Percentiles rank a stretch among this genome's conserved stretches.
phyloP scores from a whole-genome alignment of 1,140 invertebrate species.

The Eurosta solidaginis region DNA sequence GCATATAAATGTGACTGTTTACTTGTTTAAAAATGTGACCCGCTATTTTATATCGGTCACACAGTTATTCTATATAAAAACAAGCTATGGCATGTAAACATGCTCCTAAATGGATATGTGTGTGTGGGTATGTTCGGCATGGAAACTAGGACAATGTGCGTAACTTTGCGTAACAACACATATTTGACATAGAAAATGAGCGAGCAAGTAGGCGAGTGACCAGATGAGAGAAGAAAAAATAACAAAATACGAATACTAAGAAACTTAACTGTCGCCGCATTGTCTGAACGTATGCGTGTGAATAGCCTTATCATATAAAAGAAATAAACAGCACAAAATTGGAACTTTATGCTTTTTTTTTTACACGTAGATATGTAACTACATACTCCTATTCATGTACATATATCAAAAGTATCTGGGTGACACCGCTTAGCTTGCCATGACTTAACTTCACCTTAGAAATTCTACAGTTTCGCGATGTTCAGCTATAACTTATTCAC shows the following conservation, averaged over 20 bases:
- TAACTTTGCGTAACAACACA: slow-evolving; percentile 35
- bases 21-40: not conserved
- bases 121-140: slow-evolving; percentile 35
- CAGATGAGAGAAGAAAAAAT: not conserved
- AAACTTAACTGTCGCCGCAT: not conserved
- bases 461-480: too few relatives aligned
- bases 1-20: not conserved
- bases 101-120: slow-evolving; percentile 5
- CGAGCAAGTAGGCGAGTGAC: not conserved
- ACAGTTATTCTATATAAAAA: not conserved
- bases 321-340: not conserved
- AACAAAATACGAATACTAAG: not conserved
- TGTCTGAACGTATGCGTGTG: not conserved
- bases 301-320: slow-evolving; percentile 9
- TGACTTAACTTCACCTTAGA: too few relatives aligned
- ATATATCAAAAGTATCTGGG: too few relatives aligned
- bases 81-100: slow-evolving; percentile 14
- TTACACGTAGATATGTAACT: too few relatives aligned
- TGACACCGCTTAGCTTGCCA: too few relatives aligned
- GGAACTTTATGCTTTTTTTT: too few relatives aligned
- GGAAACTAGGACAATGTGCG: slow-evolving; percentile 59
- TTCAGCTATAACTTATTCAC: too few relatives aligned
- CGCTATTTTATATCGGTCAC: slow-evolving; percentile 11
- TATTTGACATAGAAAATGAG: not conserved
- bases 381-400: too few relatives aligned